Evolutionary conservation across 2,888 invertebrate species (phyloP).

Genomic region (Hermodice carunculata): DNA sequence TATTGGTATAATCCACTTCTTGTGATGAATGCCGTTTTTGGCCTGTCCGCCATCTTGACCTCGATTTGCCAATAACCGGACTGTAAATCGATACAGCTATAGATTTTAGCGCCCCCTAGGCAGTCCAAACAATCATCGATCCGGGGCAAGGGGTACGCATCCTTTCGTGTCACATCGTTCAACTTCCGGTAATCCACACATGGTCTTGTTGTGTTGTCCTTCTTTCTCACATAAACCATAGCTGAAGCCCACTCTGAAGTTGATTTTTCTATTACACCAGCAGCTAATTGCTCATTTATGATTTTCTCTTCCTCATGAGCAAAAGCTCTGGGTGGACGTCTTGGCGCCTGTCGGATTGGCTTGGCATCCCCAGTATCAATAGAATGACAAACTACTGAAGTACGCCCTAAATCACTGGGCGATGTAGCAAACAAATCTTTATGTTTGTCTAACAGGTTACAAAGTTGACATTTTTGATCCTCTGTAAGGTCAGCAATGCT

Average conservation of each 20-base stretch:
- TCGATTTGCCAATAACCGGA: background rate
- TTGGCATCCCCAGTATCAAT: conserved; percentile 13
- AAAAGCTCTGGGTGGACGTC: conserved; percentile 3
- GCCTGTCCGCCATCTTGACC: conserved; percentile 12
- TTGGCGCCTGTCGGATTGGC: conserved; percentile 11
- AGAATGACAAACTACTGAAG: background rate
- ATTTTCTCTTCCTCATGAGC: background rate
- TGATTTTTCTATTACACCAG: background rate
- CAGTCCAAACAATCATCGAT: conserved; percentile 20
- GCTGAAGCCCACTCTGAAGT: conserved; percentile 8
- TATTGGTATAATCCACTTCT: conserved; percentile 42
- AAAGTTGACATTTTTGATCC: background rate
- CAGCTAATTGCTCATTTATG: background rate
- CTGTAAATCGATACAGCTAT: background rate
- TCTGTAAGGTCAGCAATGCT: background rate
- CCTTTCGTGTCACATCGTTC: conserved; percentile 11
- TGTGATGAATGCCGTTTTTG: background rate
- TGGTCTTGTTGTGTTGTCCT: conserved; percentile 4
- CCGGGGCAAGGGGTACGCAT: conserved; percentile 10
- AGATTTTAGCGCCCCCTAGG: background rate
- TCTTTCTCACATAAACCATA: conserved; percentile 14
- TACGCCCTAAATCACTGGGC: conserved; percentile 1
- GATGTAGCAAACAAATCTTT: background rate
- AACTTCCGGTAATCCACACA: conserved; percentile 22
- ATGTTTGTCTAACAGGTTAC: background rate